These are phyloP conservation scores for Cebidichthys violaceus DNA, from an alignment of 2,113 vertebrate species.

Conservation along the genomic window DNA sequence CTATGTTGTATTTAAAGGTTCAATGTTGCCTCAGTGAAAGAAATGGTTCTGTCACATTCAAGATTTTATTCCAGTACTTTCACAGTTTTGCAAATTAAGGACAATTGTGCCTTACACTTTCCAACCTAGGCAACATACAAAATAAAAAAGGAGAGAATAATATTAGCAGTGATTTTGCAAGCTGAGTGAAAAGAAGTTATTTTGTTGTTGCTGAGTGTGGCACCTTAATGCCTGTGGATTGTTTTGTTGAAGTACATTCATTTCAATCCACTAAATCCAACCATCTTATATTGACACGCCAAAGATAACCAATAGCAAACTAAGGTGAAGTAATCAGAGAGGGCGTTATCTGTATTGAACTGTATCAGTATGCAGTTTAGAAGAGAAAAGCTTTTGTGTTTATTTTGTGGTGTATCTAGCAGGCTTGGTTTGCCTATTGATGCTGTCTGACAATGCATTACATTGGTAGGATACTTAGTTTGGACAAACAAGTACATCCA, in stretches of 20 bases:
- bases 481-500: too few species aligned
- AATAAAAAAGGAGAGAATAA: constrained; percentile 14
- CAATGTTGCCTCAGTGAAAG: neutral
- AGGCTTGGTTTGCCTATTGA: neutral
- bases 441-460: neutral
- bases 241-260: constrained; percentile 67
- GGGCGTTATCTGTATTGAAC: constrained; percentile 33
- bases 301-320: constrained; percentile 57
- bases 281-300: constrained; percentile 70
- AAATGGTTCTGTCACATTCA: neutral
- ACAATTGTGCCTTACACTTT: neutral
- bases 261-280: constrained; percentile 73
- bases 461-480: too few species aligned
- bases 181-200: constrained; percentile 54
- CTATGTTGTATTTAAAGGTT: neutral
- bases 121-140: neutral
- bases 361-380: constrained; percentile 5
- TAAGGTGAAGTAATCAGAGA: constrained; percentile 58
- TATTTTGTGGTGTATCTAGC: neutral
- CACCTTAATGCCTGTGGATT: constrained; percentile 64
- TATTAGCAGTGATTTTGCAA: constrained; percentile 36
- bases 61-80: neutral
- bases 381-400: neutral
- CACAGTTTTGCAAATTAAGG: neutral
- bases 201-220: constrained; percentile 61